A percentile compares a stretch with the other conserved stretches of the same genome.
Evolutionary conservation across 1,140 invertebrate species (phyloP).

Genomic region (Bombyx mori): ASM3026992v2 NC_085109.1:9054501-9055000

Average conservation of each 20-base stretch:
- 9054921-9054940: conserved; percentile 69
- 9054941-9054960: conserved; percentile 70
- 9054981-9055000: conserved; percentile 64
- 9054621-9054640: conserved; percentile 69
- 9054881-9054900: conserved; percentile 69
- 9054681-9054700: conserved; percentile 48
- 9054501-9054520: conserved; percentile 35
- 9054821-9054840: conserved; percentile 26
- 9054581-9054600: conserved; percentile 66
- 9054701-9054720: conserved; percentile 44
- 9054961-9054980: conserved; percentile 69
- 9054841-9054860: conserved; percentile 40
- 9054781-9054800: conserved; percentile 67
- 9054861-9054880: conserved; percentile 41
- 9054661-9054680: conserved; percentile 47
- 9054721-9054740: conserved; percentile 41
- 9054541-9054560: conserved; percentile 53
- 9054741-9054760: conserved; percentile 64
- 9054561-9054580: conserved; percentile 46
- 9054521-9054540: conserved; percentile 49
- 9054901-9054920: conserved; percentile 71
- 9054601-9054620: conserved; percentile 70
- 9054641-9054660: conserved; percentile 47
- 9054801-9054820: conserved; percentile 30
- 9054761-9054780: conserved; percentile 64